Evolutionary conservation across 2,797 vertebrate species (phyloP).

Genomic region (Coracias cyanogaster): DNA sequence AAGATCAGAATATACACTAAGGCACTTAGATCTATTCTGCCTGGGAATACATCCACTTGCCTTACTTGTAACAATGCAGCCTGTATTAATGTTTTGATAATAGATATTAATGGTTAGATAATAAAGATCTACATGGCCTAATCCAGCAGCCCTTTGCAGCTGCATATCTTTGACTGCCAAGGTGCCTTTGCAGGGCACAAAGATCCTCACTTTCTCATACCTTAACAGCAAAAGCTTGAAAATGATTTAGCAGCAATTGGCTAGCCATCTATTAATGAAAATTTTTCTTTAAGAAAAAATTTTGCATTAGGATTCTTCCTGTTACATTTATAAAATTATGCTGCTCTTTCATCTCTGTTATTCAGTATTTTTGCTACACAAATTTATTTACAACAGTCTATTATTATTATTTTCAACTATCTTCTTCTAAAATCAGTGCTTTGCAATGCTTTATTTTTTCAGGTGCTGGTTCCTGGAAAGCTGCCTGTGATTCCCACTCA

Average conservation of each 20-base stretch:
- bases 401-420: not conserved
- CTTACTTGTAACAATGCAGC: not conserved
- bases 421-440: not conserved
- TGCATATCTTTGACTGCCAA: not conserved
- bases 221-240: not conserved
- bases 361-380: not conserved
- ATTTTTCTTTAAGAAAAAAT: not conserved
- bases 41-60: not conserved
- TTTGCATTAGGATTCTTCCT: not conserved
- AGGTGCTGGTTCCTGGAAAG: not conserved
- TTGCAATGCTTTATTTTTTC: not conserved
- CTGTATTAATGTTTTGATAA: not conserved
- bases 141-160: not conserved
- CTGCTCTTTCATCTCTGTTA: not conserved
- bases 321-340: not conserved
- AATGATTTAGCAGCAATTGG: not conserved
- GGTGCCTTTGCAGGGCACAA: not conserved
- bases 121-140: not conserved
- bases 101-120: not conserved
- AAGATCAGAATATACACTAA: not conserved
- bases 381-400: not conserved
- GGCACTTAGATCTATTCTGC: not conserved
- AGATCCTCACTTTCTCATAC: not conserved
- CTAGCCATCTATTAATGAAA: not conserved
- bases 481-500: not conserved